Conservation (phyloP, 2,888 invertebrate species). For the Drepana falcataria region DNA sequence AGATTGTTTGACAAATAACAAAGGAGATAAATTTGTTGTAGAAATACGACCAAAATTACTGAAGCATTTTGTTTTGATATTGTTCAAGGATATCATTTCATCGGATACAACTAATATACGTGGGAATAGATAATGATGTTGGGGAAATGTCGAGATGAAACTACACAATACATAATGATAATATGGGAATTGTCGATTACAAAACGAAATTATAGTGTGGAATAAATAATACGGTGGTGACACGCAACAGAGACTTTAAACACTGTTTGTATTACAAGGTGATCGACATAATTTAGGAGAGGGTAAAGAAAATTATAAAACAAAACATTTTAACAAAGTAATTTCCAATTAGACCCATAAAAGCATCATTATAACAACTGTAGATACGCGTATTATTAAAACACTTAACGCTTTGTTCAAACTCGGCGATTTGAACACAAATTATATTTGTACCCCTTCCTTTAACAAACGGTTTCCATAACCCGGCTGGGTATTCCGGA, state of each 20-base stretch:
- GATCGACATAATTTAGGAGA: not conserved
- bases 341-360: too few relatives aligned
- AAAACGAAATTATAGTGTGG: slow-evolving; percentile 2
- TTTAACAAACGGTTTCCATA: not conserved
- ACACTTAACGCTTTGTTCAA: not conserved
- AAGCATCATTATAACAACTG: too few relatives aligned
- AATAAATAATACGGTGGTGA: not conserved
- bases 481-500: not conserved
- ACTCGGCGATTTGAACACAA: not conserved
- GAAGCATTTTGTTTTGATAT: not conserved
- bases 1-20: not conserved
- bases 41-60: not conserved
- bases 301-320: too few relatives aligned
- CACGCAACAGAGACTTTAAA: not conserved
- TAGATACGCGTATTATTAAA: not conserved
- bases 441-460: not conserved
- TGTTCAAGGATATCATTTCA: not conserved
- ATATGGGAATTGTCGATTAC: slow-evolving; percentile 6
- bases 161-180: slow-evolving; percentile 19
- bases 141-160: slow-evolving; percentile 8
- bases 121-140: slow-evolving; percentile 16
- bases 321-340: too few relatives aligned
- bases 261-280: not conserved
- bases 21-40: not conserved
- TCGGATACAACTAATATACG: slow-evolving; percentile 10